Base-by-base conservation (phyloP, 2,888 invertebrate species). In the Sarcophaga rosellei region DNA sequence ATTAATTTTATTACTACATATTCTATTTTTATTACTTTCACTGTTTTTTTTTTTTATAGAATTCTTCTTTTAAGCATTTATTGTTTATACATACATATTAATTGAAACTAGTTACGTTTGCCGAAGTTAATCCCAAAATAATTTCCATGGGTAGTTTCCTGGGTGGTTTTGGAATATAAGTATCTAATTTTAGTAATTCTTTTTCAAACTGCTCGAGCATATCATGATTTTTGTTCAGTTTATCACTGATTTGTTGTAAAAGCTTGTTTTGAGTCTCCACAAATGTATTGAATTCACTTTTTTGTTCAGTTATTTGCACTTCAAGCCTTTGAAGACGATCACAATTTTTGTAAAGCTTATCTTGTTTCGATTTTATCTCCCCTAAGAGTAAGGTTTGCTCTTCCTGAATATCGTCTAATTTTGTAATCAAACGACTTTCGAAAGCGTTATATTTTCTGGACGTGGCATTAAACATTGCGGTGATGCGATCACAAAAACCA, bases 361-460 rank as follows among this genome's bases (percentile, higher is more conserved):
- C 35, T 65, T 69, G 80, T 17, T 73, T 75, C 0, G 59, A 0
- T 53, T 61, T 8, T 47, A 86, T 81, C 25, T 76, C 74, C 11
- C 82, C 62, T 3, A 86, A 76, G 59, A 53, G 75, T n/a, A 44
- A 65, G 3, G 23, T 74, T 61, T 83, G 83, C 3, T 81, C 74
- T 4, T 84, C 69, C 1, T 77, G 80, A 8, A 84, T 61, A 10
- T 86, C 80, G 0, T 77, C 77, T 4, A 86, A 62, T 74, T 86
- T 86, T 15, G 63, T 21, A 8, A 70, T 5, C 4, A 86, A n/a
- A 23, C 69, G 68, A 35, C 15, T 73, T 66, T 86, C 86, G 12
- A 86, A 66, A 1, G 59, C 21, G 23, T 83, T 81, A n/a, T 70
- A 80, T 17, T 81, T 86, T 44, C 65, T 62, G 20, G 61, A 65